phyloP scores from a whole-genome alignment of 2,888 invertebrate genomes.

The Strigamia maritima region DNA sequence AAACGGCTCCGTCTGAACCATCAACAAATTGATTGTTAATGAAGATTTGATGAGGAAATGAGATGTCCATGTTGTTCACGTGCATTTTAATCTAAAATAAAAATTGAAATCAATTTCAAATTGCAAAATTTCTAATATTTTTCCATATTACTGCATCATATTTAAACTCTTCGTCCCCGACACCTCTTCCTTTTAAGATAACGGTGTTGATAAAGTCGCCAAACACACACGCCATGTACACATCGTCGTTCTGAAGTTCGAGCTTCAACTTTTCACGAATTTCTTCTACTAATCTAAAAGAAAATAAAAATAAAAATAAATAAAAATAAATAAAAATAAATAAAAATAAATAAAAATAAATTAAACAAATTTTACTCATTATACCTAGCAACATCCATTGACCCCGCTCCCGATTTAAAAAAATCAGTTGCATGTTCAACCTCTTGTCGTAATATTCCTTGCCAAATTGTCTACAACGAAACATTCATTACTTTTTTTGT shows the following conservation, averaged over 20 bases:
- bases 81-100: slow-evolving; percentile 59
- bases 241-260: slow-evolving; percentile 79
- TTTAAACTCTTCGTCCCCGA: slow-evolving; percentile 56
- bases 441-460: slow-evolving; percentile 72
- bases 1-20: slow-evolving; percentile 50
- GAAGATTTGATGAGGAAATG: slow-evolving; percentile 85
- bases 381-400: slow-evolving; percentile 88
- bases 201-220: slow-evolving; percentile 71
- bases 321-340: neutral
- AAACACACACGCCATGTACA: slow-evolving; percentile 89
- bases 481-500: neutral
- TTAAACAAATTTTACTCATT: neutral
- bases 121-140: neutral
- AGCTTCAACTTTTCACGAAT: slow-evolving; percentile 75
- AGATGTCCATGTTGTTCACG: slow-evolving; percentile 78
- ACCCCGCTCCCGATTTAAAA: slow-evolving; percentile 91
- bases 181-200: slow-evolving; percentile 65
- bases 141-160: slow-evolving; percentile 66
- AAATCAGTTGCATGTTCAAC: slow-evolving; percentile 81
- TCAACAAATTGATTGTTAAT: slow-evolving; percentile 87
- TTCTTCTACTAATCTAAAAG: slow-evolving; percentile 76
- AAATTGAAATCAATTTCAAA: neutral
- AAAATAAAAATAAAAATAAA: too few relatives aligned
- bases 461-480: slow-evolving; percentile 69
- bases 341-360: neutral